These are phyloP conservation scores for Gopherus evgoodei DNA, from an alignment of 2,113 vertebrate species.

Conservation along the genomic window DNA sequence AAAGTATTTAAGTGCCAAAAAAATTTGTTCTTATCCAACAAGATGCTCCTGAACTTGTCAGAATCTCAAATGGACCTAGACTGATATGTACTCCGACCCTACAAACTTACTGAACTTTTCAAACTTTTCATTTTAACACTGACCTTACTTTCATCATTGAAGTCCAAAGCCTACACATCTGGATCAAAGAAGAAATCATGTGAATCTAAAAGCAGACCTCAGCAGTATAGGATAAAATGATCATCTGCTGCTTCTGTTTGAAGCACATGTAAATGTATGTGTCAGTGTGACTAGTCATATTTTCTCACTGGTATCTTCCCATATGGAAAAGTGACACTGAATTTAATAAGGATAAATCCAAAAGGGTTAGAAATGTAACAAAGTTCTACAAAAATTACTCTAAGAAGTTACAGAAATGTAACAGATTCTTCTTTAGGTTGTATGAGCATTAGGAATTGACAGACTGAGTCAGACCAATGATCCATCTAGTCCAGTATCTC, in stretches of 20 bases:
- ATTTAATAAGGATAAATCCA: neutral
- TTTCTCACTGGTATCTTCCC: neutral
- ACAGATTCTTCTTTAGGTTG: neutral
- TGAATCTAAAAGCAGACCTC: neutral
- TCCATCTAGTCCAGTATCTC: neutral
- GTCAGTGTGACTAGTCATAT: neutral
- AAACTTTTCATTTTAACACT: neutral
- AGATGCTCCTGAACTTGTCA: neutral
- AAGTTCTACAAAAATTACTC: neutral
- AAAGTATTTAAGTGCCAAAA: neutral
- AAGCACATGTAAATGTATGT: rapidly evolving
- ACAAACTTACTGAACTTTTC: neutral
- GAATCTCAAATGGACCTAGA: neutral
- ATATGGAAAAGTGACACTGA: neutral
- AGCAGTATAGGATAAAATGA: neutral
- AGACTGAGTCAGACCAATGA: neutral
- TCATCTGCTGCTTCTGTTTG: neutral
- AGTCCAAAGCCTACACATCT: neutral
- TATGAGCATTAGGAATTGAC: neutral
- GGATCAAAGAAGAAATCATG: neutral
- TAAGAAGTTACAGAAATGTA: neutral
- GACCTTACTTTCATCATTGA: neutral
- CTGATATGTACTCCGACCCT: neutral
- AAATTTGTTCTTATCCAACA: neutral
- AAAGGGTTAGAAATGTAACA: neutral